Base-by-base conservation (phyloP, 2,113 vertebrate species). In the Sciurus niger region DNA sequence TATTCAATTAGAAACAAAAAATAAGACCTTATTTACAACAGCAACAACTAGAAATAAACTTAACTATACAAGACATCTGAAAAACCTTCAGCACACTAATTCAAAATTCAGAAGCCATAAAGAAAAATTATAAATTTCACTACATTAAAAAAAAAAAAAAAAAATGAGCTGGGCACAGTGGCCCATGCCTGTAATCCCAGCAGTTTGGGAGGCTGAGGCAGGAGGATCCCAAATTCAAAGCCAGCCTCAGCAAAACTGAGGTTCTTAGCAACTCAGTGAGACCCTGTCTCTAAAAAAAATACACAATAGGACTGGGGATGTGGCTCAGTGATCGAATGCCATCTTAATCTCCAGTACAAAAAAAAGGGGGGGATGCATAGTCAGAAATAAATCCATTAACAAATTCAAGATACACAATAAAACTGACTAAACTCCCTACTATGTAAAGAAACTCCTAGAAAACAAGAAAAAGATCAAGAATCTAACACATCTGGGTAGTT, bases 401-500 rank as follows among this genome's bases (percentile, higher is more conserved):
- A 94, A 96, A 93, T 37, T 77, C 25, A 79, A 60, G 32, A 93
- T 72, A 89, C 5, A 85, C 65, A 84, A 60, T 58, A 91, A 63
- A 89, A 11, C 73, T 63, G 32, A 84, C 37, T 85, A 94, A 89
- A 67, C 8, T 79, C 74, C 28, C 73, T 76, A 89, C 92, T 46
- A 96, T 34, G 84, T 53, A 87, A 95, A 96, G 80, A 95, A 79
- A 84, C 40, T 85, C 13, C 18, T 53, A 95, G 79, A 93, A 89
- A 95, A 91, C n/a, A 84, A 94, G 40, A 93, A 88, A 90, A 72
- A 92, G 18, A 67, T 67, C 30, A 93, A 84, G 70, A 96, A 60
- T 83, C 63, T 37, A 65, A 70, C 22, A 76, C 9, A 96, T 46
- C 28, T 87, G 60, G 65, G 43, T 60, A 90, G 84, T 80, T 95